Evolutionary conservation across 92 coral and sea anemone genomes (phyloP), one percentile per base, ranked within the genome.

Genomic region (Plumapathes pennacea): DNA sequence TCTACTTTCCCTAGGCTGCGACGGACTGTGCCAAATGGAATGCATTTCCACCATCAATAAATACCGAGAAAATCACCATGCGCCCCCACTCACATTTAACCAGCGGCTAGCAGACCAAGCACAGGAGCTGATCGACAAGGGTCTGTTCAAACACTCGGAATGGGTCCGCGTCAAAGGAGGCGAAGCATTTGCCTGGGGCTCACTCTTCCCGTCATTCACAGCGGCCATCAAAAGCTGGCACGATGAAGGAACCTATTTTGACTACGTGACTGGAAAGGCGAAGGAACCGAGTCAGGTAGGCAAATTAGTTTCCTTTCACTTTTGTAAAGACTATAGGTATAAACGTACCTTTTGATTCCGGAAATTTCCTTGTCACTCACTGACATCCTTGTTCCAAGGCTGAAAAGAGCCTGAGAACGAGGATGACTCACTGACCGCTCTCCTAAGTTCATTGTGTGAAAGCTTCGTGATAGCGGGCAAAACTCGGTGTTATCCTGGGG

Each of bases 141-240:
- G 83, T 31, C 62, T 30, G 9, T 58, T 76, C 63, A 67, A 67
- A 23, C 77, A 76, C 41, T 76, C 83, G 39, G 83, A 76, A 57
- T 76, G 83, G 83, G 62, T 53, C 12, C 47, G 70, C 28, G 11
- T 47, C 21, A 57, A 53, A 76, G 25, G 29, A 4, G 83, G 83
- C 0, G 83, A 72, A 1, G 74, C 70, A 15, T 76, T 76, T 22
- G 83, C 83, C 17, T 76, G 83, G 83, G 83, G 83, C 0, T 67
- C 83, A 1, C 83, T 76, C 24, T 76, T 76, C 57, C 83, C 83
- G 32, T 39, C 83, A 2, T 76, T 76, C 39, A 76, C 83, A 10
- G 77, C 83, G n/a, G 83, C 67, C 3, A 66, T 66, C 32, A 66
- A 66, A 22, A 66, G 54, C 25, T 66, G 73, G 73, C 73, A 51